These are phyloP conservation scores for Cheiracanthium punctorium DNA, from an alignment of 2,888 invertebrate genomes.

Conservation along the genomic window DNA sequence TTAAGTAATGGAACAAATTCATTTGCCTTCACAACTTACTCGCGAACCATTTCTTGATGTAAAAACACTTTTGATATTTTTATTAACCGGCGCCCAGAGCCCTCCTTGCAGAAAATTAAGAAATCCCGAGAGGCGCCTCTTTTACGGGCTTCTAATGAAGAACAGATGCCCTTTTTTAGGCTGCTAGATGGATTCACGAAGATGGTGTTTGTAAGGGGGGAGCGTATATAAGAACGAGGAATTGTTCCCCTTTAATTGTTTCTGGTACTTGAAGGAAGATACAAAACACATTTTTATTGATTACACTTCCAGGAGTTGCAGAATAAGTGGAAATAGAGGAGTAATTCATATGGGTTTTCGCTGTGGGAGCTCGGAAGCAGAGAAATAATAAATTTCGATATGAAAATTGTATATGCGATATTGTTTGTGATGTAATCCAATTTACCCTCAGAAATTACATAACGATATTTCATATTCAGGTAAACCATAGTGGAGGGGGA, in stretches of 20 bases:
- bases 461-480: no score
- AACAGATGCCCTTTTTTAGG: conserved; percentile 2
- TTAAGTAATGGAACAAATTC: conserved; percentile 6
- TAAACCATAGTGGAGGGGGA: no score
- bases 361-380: neutral
- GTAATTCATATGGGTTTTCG: neutral
- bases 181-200: neutral
- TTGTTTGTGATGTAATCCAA: neutral
- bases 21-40: neutral
- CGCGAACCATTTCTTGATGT: neutral
- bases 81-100: neutral
- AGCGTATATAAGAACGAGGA: neutral
- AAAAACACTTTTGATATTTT: neutral
- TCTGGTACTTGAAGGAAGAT: neutral
- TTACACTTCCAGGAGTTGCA: neutral
- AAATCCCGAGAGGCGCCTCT: neutral
- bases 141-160: conserved; percentile 8
- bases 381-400: neutral
- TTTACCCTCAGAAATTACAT: no score
- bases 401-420: neutral
- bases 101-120: conserved; percentile 10
- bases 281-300: neutral
- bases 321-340: neutral
- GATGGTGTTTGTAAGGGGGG: neutral
- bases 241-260: neutral